A percentile compares a stretch with the other conserved stretches of the same genome.
phyloP scores from a whole-genome alignment of 2,113 vertebrate species.

The Platanista minor region DNA sequence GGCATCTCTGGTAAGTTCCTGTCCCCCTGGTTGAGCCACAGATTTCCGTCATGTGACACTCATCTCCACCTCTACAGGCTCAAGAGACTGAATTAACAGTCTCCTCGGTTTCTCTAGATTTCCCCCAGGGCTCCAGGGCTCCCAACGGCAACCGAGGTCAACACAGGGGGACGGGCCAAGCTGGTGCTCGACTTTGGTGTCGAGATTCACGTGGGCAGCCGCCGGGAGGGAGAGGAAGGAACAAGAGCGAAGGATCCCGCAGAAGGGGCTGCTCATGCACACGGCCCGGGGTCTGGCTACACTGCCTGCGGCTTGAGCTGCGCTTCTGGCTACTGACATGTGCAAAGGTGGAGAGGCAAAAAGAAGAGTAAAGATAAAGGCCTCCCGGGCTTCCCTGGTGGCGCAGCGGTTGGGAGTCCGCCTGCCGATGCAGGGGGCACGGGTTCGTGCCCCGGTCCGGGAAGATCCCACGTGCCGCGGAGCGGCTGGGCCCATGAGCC shows the following conservation, averaged over 20 bases:
- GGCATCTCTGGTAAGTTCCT: too few species aligned
- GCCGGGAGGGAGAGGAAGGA: too few species aligned
- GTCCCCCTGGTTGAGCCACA: rapidly evolving
- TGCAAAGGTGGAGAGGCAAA: rapidly evolving
- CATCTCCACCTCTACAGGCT: background rate
- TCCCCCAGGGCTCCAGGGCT: background rate
- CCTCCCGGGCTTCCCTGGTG: too few species aligned
- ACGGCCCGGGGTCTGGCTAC: background rate
- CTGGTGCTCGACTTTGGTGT: too few species aligned
- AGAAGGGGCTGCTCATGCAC: background rate
- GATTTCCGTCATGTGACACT: background rate
- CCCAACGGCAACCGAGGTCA: background rate
- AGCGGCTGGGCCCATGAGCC: too few species aligned
- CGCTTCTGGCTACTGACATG: background rate
- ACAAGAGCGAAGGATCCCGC: background rate
- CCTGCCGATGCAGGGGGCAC: too few species aligned
- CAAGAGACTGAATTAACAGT: too few species aligned
- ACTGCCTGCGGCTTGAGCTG: background rate
- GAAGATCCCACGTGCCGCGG: too few species aligned
- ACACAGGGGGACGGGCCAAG: background rate
- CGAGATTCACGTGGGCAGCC: background rate
- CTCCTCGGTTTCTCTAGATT: background rate
- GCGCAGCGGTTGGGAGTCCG: too few species aligned
- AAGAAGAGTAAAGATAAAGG: background rate
- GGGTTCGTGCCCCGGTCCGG: too few species aligned